phyloP scores from a whole-genome alignment of 2,113 vertebrate species.

The Petaurus breviceps region DNA sequence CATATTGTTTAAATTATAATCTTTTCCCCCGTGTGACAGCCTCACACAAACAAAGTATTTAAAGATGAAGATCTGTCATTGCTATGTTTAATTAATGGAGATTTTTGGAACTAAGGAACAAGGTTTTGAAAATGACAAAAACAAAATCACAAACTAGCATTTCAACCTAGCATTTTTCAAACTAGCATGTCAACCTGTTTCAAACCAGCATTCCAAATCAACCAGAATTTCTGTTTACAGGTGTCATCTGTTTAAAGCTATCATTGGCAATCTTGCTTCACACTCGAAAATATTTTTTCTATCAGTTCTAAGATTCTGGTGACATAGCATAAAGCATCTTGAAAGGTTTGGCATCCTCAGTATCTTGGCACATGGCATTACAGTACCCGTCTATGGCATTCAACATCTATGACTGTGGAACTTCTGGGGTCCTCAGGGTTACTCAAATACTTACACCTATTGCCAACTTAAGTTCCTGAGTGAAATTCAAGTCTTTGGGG shows the following conservation, averaged over 20 bases:
- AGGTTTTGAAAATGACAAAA: slow-evolving; percentile 43
- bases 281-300: slow-evolving; percentile 48
- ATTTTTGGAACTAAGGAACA: slow-evolving; percentile 53
- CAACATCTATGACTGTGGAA: background rate
- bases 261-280: slow-evolving; percentile 51
- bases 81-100: slow-evolving; percentile 71
- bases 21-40: slow-evolving; percentile 67
- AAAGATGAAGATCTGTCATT: slow-evolving; percentile 72
- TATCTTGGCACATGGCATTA: slow-evolving; percentile 8
- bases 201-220: background rate
- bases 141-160: slow-evolving; percentile 20
- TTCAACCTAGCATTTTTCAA: slow-evolving; percentile 36
- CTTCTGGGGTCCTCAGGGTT: background rate
- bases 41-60: slow-evolving; percentile 74
- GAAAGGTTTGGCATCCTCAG: slow-evolving; percentile 39
- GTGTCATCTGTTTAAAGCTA: slow-evolving; percentile 63
- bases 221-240: slow-evolving; percentile 66
- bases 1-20: slow-evolving; percentile 75
- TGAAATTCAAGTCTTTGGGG: background rate
- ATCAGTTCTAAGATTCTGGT: slow-evolving; percentile 61
- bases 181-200: slow-evolving; percentile 47
- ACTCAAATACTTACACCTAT: background rate
- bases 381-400: slow-evolving; percentile 14
- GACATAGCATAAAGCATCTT: background rate
- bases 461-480: background rate